Conservation (phyloP, 2,797 vertebrate species). For the Phataginus tetradactyla region DNA sequence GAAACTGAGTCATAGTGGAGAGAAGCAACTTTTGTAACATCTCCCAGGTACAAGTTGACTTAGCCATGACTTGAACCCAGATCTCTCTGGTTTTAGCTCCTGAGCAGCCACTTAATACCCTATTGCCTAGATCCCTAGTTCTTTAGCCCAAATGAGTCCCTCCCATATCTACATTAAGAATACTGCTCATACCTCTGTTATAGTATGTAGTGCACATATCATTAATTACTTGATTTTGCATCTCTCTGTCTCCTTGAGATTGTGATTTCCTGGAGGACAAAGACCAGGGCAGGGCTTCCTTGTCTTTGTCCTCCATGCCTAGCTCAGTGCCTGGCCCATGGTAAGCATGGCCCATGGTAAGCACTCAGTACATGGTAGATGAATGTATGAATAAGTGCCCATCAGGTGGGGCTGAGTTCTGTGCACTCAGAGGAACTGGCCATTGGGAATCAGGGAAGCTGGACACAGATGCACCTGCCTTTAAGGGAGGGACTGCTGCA, state of each 20-base stretch:
- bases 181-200: accelerated
- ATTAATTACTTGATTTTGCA: neutral
- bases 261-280: neutral
- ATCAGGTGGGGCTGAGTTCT: neutral
- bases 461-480: neutral
- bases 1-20: neutral
- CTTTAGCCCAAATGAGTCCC: neutral
- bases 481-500: too few relatives aligned
- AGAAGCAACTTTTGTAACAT: neutral
- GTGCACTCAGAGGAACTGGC: neutral
- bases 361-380: too few relatives aligned
- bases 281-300: accelerated
- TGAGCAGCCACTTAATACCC: neutral
- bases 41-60: neutral
- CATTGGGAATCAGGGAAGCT: neutral
- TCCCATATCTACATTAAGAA: neutral
- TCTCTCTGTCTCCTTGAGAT: neutral
- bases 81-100: neutral
- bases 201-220: neutral
- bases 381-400: neutral
- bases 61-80: neutral
- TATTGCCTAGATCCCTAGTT: too few relatives aligned
- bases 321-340: neutral
- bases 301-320: neutral
- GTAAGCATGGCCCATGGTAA: too few relatives aligned